These are phyloP conservation scores for Drosophila barbarae DNA, from an alignment of 2,888 invertebrate genomes.

Conservation along the genomic window DNA sequence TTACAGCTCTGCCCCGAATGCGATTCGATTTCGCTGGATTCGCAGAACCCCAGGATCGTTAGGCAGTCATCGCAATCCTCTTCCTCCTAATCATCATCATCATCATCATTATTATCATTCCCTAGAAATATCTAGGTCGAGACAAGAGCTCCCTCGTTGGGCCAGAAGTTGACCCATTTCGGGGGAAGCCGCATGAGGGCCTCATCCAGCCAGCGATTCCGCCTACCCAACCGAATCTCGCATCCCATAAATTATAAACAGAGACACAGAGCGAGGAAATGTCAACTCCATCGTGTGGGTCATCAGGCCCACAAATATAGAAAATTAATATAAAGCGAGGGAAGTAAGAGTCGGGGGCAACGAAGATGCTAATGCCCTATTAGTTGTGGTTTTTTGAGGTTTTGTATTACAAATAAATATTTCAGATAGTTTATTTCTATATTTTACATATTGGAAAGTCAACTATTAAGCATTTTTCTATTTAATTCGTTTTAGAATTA, in stretches of 20 bases:
- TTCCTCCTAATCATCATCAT: neutral
- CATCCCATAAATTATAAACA: constrained; percentile 53
- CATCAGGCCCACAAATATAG: constrained; percentile 56
- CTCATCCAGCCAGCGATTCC: constrained; percentile 19
- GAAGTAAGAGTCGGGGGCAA: neutral
- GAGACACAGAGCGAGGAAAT: constrained; percentile 39
- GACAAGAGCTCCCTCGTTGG: constrained; percentile 5
- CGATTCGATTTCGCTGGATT: constrained; percentile 34
- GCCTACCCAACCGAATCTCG: constrained; percentile 35
- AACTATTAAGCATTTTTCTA: neutral
- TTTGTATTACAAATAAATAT: neutral
- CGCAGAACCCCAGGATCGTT: constrained; percentile 43
- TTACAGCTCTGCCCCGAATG: constrained; percentile 49
- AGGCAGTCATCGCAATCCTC: constrained; percentile 23
- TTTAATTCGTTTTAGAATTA: neutral
- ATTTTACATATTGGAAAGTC: neutral
- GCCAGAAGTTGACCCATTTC: constrained; percentile 55
- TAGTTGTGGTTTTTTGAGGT: neutral
- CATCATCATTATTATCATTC: constrained; percentile 38
- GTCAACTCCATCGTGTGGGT: constrained; percentile 60
- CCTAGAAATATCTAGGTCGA: constrained; percentile 51
- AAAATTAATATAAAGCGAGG: constrained; percentile 15
- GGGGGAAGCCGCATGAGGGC: constrained; percentile 44
- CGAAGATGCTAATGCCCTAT: constrained; percentile 13
- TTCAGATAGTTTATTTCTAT: neutral